Percentiles rank a stretch among this genome's conserved stretches.
Evolutionary conservation across 1,140 invertebrate species (phyloP).

Genomic region (Musca domestica): DNA sequence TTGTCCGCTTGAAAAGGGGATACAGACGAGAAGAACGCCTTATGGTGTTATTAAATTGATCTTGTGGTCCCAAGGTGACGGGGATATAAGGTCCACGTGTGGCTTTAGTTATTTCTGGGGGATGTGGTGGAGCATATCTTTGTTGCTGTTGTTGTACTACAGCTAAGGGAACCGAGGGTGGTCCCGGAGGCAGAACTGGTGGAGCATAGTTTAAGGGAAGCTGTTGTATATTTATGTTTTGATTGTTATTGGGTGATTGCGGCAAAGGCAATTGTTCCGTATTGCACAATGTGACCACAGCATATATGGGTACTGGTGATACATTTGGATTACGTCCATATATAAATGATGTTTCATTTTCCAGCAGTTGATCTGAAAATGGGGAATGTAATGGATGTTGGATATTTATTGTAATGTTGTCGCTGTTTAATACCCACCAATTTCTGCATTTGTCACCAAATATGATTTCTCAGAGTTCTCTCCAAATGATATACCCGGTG

Average conservation of each 20-base stretch:
- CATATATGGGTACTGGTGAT: slow-evolving; percentile 61
- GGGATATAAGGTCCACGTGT: slow-evolving; percentile 43
- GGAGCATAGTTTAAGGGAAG: neutral
- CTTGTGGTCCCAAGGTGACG: slow-evolving; percentile 44
- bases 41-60: slow-evolving; percentile 38
- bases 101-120: slow-evolving; percentile 1
- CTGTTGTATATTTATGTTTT: neutral
- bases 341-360: slow-evolving; percentile 60
- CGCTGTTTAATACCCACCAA: slow-evolving; percentile 52
- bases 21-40: slow-evolving; percentile 43
- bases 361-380: slow-evolving; percentile 55
- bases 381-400: neutral
- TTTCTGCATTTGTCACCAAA: slow-evolving; percentile 57
- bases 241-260: slow-evolving; percentile 3
- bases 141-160: neutral
- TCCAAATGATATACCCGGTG: slow-evolving; percentile 39
- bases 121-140: neutral
- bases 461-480: slow-evolving; percentile 55
- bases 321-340: slow-evolving; percentile 60
- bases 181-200: neutral
- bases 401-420: neutral
- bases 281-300: slow-evolving; percentile 55
- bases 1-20: slow-evolving; percentile 42
- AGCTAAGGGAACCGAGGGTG: neutral
- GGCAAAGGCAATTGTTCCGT: neutral